Base-by-base conservation (phyloP, 2,888 invertebrate genomes). In the Ommatoiulus sabulosus region DNA sequence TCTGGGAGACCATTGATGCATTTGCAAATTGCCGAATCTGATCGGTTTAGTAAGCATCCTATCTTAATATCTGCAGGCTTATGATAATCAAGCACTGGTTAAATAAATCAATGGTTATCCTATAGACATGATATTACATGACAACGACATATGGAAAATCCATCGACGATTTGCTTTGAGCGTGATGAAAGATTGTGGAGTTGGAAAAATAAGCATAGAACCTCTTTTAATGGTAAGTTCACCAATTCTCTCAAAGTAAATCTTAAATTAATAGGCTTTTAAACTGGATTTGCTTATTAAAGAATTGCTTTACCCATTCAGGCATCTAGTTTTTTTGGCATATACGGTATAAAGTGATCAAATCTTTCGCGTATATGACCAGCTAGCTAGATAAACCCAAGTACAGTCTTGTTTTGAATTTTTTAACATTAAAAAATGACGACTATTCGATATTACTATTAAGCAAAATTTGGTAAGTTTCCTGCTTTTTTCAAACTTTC, bases 201-300 rank as follows among this genome's bases (percentile, higher is more conserved):
- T 88, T 52, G 88, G 88, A 17, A 84, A 86, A 35, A 3, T 43
- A 46, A 86, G 85, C 20, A 44, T 88, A 3, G 88, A 88, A 86
- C 20, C 86, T 10, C 35, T 17, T 8, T 35, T 88, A 2, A 86
- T 88, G 86, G 88, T 86, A 88, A 17, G 48, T 15, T 35, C 0
- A 17, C 17, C n/a, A 57, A 35, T 35, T 35, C 35, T 35, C 35
- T 35, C 35, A 35, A 35, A 35, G 35, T 35, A 35, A 35, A 35
- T 35, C 1, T 35, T 35, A 2, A 1, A 35, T 35, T 35, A 35
- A 35, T 35, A 35, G 35, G 35, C 35, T 35, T n/a, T 35, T 35
- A 35, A 35, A 35, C 35, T 35, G 35, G 35, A 35, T 35, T 35
- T 35, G 35, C 35, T 35, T 35, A 35, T 35, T 35, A 35, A 35